Evolutionary conservation across 2,113 vertebrate species (phyloP), one percentile per base, ranked within the genome.

Genomic region (Mus pahari): DNA sequence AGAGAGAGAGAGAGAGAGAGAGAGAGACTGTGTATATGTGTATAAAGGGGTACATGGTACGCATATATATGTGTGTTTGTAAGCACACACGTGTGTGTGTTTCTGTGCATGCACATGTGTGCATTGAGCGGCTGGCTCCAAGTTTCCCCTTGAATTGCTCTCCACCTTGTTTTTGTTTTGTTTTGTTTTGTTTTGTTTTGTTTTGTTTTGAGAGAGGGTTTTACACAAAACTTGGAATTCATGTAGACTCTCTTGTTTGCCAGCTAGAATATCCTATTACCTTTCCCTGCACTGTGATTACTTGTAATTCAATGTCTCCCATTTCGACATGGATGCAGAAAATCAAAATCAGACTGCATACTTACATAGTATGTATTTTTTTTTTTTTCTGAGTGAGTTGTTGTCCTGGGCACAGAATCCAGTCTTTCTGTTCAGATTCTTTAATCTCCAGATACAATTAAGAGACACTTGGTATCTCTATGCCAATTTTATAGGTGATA

Each of bases 381-480:
- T 64, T 68, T 68, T 33, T 84, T 84, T 66, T 33, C 28, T 48
- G 39, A 33, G 39, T 48, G 14, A 66, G 2, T 4, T 12, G 20
- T 86, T 10, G 31, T 22, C 17, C 82, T 33, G 48, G 28, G 26
- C 60, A 31, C 42, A 86, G 60, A 64, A 19, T 14, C 9, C 16
- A 66, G 64, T 66, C 39, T 66, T 48, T 45, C 66, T 86, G 48
- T 14, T 70, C 53, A 39, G 4, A 20, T 4, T 9, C 33, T 86
- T 88, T 89, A 86, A 82, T 62, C 93, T 31, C 42, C 31, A 91
- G n/a, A 68, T 10, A 79, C 39, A 7, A 58, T 73, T n/a, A 94
- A 74, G 3, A 83, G 26, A 3, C 84, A 88, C 4, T 75, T 28
- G 28, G 48, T 31, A 55, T 55, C 50, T 22, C 3, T 64, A 1